Evolutionary conservation across 64 coral and sea anemone species (phyloP), one percentile per base, ranked within the genome.

Genomic region (Actinia equina): DNA sequence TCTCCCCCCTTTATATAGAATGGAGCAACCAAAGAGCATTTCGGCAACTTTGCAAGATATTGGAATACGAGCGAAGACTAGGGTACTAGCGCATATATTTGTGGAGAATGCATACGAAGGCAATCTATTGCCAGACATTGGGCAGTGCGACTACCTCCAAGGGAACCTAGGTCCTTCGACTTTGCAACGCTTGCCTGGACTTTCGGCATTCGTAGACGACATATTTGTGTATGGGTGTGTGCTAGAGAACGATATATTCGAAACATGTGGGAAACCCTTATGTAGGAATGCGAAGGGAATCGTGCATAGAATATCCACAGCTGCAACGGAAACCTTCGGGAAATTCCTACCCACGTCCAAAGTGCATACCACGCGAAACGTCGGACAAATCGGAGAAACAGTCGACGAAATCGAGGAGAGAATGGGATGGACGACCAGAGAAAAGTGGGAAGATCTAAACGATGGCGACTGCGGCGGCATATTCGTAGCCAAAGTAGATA

Each of bases 61-160:
- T n/a, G 77, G 77, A 5, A 43, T 80, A 20, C 77, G 77, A 80
- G 17, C 11, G 23, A 51, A 80, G 77, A 80, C 27, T 18, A 51
- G 41, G 5, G 77, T 80, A 51, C 41, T 51, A n/a, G 77, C 77
- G 3, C 77, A 80, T 51, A 7, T 80, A 16, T 27, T 80, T 80
- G 17, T 80, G 77, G 77, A 80, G 11, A 80, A 80, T 19, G 77
- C 77, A 14, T 51, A 80, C 77, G 77, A 80, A 51, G 46, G 20
- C 77, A 80, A 80, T n/a, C 77, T 80, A 43, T 14, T 80, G 20
- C 46, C 77, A 17, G 77, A 80, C 20, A 80, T 80, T 51, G 27
- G 23, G 23, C 12, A 80, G 77, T 43, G 37, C 77, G 25, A 80
- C 77, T 80, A 80, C 25, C 11, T 80, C 17, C 23, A 2, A 43